phyloP scores from a whole-genome alignment of 2,113 vertebrate genomes.

The Tragelaphus buxtoni region DNA sequence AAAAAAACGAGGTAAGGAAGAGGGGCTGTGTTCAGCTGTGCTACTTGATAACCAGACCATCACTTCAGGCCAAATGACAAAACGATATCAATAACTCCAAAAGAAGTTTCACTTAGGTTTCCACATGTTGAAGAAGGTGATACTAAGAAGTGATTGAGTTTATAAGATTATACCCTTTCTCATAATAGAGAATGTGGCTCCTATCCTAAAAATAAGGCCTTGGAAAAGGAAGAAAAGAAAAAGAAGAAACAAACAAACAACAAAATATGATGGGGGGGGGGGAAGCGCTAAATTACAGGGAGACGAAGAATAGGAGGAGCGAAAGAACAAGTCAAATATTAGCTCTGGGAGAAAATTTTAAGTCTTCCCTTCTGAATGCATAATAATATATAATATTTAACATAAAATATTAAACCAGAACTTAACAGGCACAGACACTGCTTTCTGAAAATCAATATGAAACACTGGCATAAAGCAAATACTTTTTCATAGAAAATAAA shows the following conservation, averaged over 20 bases:
- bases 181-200: not conserved
- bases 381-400: not conserved
- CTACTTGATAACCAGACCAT: not conserved
- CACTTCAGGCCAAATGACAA: not conserved
- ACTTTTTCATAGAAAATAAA: constrained; percentile 19
- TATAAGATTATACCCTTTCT: not conserved
- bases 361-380: not conserved
- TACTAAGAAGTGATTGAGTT: not conserved
- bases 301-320: not conserved
- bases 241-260: not conserved
- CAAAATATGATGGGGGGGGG: accelerated
- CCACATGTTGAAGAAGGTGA: not conserved
- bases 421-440: not conserved
- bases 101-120: not conserved
- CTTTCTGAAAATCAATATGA: not conserved
- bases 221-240: not conserved
- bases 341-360: not conserved
- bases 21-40: not conserved
- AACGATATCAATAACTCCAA: not conserved
- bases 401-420: not conserved
- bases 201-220: not conserved
- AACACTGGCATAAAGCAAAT: constrained; percentile 15
- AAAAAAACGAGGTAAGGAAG: not conserved
- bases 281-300: not conserved
- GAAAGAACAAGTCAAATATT: not conserved